phyloP scores from a whole-genome alignment of 2,113 vertebrate genomes.

The Oreochromis spilurus region DNA sequence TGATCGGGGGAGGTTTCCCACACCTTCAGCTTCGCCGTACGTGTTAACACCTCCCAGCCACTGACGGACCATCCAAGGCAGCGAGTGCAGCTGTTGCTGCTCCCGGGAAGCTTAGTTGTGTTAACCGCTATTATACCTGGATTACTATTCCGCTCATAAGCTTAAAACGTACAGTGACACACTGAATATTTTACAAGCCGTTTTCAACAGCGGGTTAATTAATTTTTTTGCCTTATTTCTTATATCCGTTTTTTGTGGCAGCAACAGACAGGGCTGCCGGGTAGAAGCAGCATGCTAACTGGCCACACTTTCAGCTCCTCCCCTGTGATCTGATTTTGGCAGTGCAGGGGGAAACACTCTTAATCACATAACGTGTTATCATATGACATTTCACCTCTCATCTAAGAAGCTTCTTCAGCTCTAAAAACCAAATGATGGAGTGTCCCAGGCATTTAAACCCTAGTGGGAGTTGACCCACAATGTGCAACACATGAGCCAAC shows the following conservation, averaged over 20 bases:
- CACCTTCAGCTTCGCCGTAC: not conserved
- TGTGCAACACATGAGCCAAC: too few species aligned
- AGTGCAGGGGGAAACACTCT: too few species aligned
- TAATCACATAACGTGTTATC: too few species aligned
- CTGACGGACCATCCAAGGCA: accelerated
- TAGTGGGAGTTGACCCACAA: too few species aligned
- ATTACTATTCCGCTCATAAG: not conserved
- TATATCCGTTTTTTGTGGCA: not conserved
- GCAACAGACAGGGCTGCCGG: not conserved
- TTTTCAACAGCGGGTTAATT: not conserved
- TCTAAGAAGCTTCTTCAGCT: too few species aligned
- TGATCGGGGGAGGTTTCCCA: not conserved
- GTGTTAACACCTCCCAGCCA: accelerated
- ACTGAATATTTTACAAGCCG: not conserved
- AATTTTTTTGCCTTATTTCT: not conserved
- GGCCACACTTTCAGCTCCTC: not conserved
- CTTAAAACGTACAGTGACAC: not conserved
- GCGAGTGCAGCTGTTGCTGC: not conserved
- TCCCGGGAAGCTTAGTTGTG: not conserved
- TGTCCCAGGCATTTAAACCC: too few species aligned
- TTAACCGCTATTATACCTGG: not conserved
- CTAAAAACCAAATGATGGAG: too few species aligned
- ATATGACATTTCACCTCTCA: too few species aligned
- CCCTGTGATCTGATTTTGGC: too few species aligned
- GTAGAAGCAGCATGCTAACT: not conserved